Percentiles rank a stretch among this genome's conserved stretches.
Conservation (phyloP, 2,797 vertebrate species). For the Distichodus sexfasciatus region DNA sequence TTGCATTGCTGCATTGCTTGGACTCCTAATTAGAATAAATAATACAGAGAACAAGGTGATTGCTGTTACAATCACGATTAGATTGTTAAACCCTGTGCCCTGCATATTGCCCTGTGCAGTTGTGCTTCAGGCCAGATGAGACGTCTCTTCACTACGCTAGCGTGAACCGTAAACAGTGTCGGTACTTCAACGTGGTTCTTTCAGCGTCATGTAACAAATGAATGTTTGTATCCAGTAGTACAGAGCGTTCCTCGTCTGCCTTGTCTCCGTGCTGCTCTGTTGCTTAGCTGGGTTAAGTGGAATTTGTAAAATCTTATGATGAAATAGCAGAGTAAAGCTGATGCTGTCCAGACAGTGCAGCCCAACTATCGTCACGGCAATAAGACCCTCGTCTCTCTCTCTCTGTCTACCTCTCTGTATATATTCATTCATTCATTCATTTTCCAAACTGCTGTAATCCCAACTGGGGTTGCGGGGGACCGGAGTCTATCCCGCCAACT, state of each 20-base stretch:
- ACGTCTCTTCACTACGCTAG: constrained; percentile 23
- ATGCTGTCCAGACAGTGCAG: background rate
- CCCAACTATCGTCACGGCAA: background rate
- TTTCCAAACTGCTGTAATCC: too few species aligned
- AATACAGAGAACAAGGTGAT: too few species aligned
- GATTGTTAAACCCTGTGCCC: too few species aligned
- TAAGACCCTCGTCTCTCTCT: too few species aligned
- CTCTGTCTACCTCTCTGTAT: too few species aligned
- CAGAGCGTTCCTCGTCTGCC: constrained; percentile 24
- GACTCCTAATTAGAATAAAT: too few species aligned
- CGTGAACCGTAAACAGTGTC: constrained; percentile 28
- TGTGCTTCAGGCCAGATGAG: constrained; percentile 34
- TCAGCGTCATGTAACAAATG: constrained; percentile 35
- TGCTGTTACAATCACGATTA: too few species aligned
- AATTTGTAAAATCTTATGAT: background rate
- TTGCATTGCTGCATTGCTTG: constrained; percentile 1
- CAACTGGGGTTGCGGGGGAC: too few species aligned
- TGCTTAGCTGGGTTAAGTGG: background rate
- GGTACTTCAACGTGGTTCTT: background rate
- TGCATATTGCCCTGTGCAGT: too few species aligned
- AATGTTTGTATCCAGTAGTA: constrained; percentile 26
- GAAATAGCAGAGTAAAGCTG: background rate
- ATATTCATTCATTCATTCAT: too few species aligned
- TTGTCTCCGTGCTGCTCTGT: background rate
- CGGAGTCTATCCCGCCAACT: too few species aligned